Base-by-base conservation (phyloP, 2,113 vertebrate species). In the Psilopsiagon aymara region DNA sequence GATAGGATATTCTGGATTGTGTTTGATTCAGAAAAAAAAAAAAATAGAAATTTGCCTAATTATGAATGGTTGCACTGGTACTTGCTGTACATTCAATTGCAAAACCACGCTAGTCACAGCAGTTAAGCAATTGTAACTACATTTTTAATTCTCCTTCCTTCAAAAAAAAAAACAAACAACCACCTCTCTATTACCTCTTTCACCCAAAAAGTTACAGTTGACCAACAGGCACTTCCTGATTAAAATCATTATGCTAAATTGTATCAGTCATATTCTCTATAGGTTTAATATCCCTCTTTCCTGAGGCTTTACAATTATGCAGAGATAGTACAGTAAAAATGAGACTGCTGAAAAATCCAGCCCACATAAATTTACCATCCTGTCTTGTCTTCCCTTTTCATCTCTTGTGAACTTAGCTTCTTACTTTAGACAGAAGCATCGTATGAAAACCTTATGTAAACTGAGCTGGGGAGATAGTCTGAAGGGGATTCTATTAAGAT, bases 321-420 rank as follows among this genome's bases (percentile, higher is more conserved):
- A 74, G 31, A 70, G 23, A 63, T 3, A 53, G 28, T 11, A 7
- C 23, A 60, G 39, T 28, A 75, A 77, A 87, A 83, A 74, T 46
- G 2, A 93, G 17, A 63, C 51, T 49, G 25, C 5, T 53, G 71
- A 88, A 62, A 90, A 81, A 84, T 44, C 46, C 69, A 81, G 18
- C 31, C n/a, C 0, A 0, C 35, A 60, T 18, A 19, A 4, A n/a
- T 51, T 79, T 88, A 31, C n/a, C 44, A 76, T 39, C 37, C 31
- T 33, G 23, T 84, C 62, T 53, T 81, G 28, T 49, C 53, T 43
- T 84, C 60, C 18, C 15, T 35, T 27, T 14, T 66, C 3, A 1
- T 70, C 60, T 86, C 51, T 80, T 41, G 37, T 66, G 55, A 86
- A 46, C 28, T 44, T 46, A 80, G 3, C 37, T 88, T 73, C 60